Conservation (phyloP, 2,888 invertebrate species). For the Hirtodrosophila trivittata region DNA sequence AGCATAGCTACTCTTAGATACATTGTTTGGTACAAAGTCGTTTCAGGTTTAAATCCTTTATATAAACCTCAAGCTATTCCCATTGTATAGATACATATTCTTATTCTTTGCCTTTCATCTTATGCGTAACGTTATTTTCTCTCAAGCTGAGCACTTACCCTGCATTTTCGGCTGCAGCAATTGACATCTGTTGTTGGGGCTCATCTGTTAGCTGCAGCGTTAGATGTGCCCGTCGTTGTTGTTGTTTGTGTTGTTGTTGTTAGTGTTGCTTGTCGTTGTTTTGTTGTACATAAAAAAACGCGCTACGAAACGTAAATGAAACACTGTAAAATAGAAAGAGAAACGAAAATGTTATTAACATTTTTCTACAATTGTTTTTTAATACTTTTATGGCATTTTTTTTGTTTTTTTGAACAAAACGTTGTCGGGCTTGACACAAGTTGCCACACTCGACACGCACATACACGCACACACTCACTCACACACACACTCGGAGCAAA, state of each 20-base stretch:
- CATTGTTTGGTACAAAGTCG: too few species aligned
- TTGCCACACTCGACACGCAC: constrained; percentile 55
- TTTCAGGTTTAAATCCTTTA: too few species aligned
- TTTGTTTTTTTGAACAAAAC: constrained; percentile 54
- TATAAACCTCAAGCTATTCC: too few species aligned
- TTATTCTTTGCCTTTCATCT: too few species aligned
- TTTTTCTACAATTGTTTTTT: constrained; percentile 43
- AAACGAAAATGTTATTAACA: constrained; percentile 56
- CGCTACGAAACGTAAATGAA: constrained; percentile 60
- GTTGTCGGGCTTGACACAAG: constrained; percentile 60
- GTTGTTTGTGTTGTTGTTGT: constrained; percentile 34
- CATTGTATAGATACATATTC: too few species aligned
- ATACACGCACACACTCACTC: constrained; percentile 1
- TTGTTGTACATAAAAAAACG: constrained; percentile 52
- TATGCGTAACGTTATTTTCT: too few species aligned
- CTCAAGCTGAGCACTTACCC: constrained; percentile 81
- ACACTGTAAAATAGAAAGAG: constrained; percentile 55
- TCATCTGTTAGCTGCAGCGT: constrained; percentile 84
- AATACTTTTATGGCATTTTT: constrained; percentile 56
- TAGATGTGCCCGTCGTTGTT: constrained; percentile 82
- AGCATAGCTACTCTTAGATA: not conserved
- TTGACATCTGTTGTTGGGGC: constrained; percentile 84
- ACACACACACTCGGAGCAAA: constrained; percentile 12
- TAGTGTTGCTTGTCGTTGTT: constrained; percentile 13
- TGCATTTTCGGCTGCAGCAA: constrained; percentile 85